phyloP scores from a whole-genome alignment of 2,113 vertebrate genomes.

The Pygoscelis antarcticus region DNA sequence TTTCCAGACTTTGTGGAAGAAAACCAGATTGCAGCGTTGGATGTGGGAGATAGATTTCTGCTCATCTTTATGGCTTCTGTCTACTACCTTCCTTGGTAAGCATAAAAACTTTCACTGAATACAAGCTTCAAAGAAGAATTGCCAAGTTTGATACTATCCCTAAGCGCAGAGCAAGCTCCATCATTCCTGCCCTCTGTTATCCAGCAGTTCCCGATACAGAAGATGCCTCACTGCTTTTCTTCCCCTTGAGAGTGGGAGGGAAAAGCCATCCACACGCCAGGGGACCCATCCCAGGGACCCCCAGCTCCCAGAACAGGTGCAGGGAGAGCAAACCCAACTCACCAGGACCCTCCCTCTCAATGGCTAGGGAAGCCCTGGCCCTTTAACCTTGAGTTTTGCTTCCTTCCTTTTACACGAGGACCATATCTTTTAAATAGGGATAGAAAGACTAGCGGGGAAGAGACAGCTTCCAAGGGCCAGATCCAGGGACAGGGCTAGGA shows the following conservation, averaged over 20 bases:
- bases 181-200: too few species aligned
- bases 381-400: neutral
- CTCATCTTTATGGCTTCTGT: neutral
- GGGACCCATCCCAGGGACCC: rapidly evolving
- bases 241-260: neutral
- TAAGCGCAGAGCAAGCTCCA: neutral
- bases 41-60: neutral
- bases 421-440: neutral
- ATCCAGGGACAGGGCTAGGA: neutral
- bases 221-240: neutral
- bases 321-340: neutral
- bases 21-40: neutral
- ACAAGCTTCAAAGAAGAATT: neutral
- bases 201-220: neutral
- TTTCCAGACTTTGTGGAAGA: neutral
- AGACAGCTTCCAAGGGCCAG: neutral
- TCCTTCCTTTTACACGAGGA: neutral
- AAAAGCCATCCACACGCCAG: neutral
- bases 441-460: neutral
- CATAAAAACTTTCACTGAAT: neutral
- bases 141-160: neutral
- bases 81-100: neutral
- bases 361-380: rapidly evolving
- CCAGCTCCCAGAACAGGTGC: neutral
- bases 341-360: neutral